These are phyloP conservation scores for Lithosia quadra DNA, from an alignment of 2,888 invertebrate species.

Conservation along the genomic window DNA sequence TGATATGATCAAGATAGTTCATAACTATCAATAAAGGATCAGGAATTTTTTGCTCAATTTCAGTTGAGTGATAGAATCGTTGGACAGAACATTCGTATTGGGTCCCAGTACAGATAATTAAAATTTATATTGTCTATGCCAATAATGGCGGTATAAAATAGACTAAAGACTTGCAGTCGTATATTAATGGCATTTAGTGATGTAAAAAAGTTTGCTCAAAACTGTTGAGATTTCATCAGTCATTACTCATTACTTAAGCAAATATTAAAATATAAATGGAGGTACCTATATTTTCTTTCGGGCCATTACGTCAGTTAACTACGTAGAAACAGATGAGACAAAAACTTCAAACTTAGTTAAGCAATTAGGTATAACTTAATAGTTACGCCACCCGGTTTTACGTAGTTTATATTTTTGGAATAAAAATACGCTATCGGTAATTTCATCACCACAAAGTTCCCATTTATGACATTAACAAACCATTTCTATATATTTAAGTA, in stretches of 20 bases:
- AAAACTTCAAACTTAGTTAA: background rate
- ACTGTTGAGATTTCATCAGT: background rate
- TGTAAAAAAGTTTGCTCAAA: background rate
- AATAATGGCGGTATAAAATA: background rate
- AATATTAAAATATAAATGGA: background rate
- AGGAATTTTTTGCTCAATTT: no score
- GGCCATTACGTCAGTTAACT: background rate
- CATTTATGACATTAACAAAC: background rate
- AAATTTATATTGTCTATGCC: slow-evolving; percentile 7
- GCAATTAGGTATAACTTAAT: background rate
- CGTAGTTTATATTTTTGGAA: background rate
- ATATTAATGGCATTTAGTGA: background rate
- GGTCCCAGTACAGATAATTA: slow-evolving; percentile 11
- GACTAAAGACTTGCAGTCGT: background rate
- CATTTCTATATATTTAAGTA: no score
- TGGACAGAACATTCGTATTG: background rate
- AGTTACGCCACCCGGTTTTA: background rate
- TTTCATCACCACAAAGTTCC: background rate
- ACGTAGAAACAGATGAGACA: background rate
- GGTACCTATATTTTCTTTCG: background rate
- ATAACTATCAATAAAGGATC: no score
- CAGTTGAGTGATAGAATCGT: no score
- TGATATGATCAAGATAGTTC: no score
- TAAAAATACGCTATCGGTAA: background rate
- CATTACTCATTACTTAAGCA: background rate